Evolutionary conservation across 1,140 invertebrate genomes (phyloP).

Genomic region (Monomorium pharaonis): DNA sequence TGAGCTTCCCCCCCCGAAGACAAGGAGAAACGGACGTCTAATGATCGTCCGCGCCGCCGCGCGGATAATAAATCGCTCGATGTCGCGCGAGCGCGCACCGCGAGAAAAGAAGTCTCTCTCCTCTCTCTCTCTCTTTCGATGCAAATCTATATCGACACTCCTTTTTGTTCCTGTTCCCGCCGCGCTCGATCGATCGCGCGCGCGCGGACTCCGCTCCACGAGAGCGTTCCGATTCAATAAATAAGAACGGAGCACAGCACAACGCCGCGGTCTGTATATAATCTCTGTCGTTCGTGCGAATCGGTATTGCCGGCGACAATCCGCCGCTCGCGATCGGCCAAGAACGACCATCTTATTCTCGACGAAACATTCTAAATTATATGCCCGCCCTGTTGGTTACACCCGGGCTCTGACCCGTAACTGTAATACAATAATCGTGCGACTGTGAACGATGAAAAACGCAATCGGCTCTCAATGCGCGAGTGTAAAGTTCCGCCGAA

Average conservation of each 20-base stretch:
- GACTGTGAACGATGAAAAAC: neutral
- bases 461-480: neutral
- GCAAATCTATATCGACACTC: constrained; percentile 17
- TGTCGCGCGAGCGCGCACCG: neutral
- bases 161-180: neutral
- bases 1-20: constrained; percentile 32
- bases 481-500: neutral
- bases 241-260: constrained; percentile 35
- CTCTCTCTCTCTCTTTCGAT: too few relatives aligned
- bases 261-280: constrained; percentile 36
- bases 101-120: constrained; percentile 11
- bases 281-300: constrained; percentile 55
- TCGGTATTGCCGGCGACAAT: constrained; percentile 43
- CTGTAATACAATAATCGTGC: constrained; percentile 23
- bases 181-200: constrained; percentile 49
- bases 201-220: constrained; percentile 11
- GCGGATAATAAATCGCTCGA: constrained; percentile 32
- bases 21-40: constrained; percentile 30
- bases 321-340: constrained; percentile 2
- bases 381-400: neutral
- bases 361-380: constrained; percentile 33
- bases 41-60: constrained; percentile 27
- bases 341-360: neutral
- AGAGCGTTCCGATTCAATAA: constrained; percentile 67
- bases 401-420: constrained; percentile 10